Evolutionary conservation across 1,140 invertebrate species (phyloP), one percentile per base, ranked within the genome.

Genomic region (Trypoxylus dichotomus): DNA sequence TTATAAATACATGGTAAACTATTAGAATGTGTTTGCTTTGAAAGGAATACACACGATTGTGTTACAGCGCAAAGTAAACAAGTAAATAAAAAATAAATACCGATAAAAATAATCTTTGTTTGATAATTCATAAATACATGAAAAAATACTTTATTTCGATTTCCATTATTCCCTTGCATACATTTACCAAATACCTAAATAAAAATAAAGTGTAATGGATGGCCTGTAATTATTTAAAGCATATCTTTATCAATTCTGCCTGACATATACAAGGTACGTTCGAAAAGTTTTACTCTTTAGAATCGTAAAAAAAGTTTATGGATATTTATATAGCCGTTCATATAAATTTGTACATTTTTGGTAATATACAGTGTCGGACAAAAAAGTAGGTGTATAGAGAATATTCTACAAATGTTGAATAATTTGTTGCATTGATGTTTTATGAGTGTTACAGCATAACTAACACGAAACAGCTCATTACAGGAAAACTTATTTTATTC

Each of bases 51-150:
- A 24, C 60, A 63, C 19, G 19, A 63, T 63, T 63, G 60, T 63
- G 19, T 63, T 63, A 24, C 60, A 21, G 8, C 21, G 21, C 21
- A 63, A 63, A 63, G 60, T 63, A 63, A 63, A 63, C 60, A 63
- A 63, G 60, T 63, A 63, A 63, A 63, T 63, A 63, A 19, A 63
- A 63, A 63, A 63, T 24, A 63, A 63, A 63, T 27, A 63, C 5
- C 21, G 60, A 63, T 63, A 63, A 63, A 63, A 63, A 63, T 63
- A 63, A 63, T 63, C 60, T 63, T 47, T 63, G 60, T 63, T 63
- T 63, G 60, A 63, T 63, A 63, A 63, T 63, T 63, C 60, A 24
- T 63, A 63, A 63, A 63, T 63, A 63, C 60, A 63, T 63, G 60
- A 63, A 63, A 63, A 63, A 63, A 63, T 63, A 63, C 60, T 63